Evolutionary conservation across 2,888 invertebrate genomes (phyloP), one percentile per base, ranked within the genome.

Genomic region (Hypena proboscidalis): DNA sequence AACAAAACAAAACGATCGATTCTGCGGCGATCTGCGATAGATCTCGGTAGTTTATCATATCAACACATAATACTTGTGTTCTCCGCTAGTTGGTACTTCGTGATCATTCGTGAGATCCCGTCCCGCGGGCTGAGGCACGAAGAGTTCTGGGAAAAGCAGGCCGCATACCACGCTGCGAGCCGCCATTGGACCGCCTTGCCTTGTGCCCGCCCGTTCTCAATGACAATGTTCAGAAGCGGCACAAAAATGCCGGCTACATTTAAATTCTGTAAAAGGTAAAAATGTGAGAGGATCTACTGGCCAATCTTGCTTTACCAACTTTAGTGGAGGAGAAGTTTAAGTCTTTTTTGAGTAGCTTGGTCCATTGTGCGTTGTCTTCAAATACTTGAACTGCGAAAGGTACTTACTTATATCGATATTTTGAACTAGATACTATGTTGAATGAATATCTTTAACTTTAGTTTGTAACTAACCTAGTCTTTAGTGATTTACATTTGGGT

Each of bases 121-220:
- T 66, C 71, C 61, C 65, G 61, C 65, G 60, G 63, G 64, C 59
- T 55, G 61, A 49, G 57, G 54, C 46, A 55, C 54, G 70, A 75
- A 71, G 74, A 82, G 77, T 88, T 89, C 89, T 87, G 82, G 85
- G 89, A 90, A 85, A 89, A 89, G 84, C 83, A 79, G 85, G 80
- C 85, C 84, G 88, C 90, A 90, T 90, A 83, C 90, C 90, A 54
- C 75, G 72, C 68, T 64, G 64, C 60, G 77, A 55, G 67, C 61
- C 50, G 74, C 76, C 60, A 88, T 88, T 87, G 87, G 88, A 59
- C 70, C 70, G 73, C 64, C 53, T 66, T 54, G 57, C 65, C 62
- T 64, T 66, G 54, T 56, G 53, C 65, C 75, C 63, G 68, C 67
- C 70, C 54, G 59, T 47, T 51, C 52, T 57, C 82, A 82, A 77